Evolutionary conservation across 1,140 invertebrate species (phyloP).

Genomic region (Scaptomyza graminum): DNA sequence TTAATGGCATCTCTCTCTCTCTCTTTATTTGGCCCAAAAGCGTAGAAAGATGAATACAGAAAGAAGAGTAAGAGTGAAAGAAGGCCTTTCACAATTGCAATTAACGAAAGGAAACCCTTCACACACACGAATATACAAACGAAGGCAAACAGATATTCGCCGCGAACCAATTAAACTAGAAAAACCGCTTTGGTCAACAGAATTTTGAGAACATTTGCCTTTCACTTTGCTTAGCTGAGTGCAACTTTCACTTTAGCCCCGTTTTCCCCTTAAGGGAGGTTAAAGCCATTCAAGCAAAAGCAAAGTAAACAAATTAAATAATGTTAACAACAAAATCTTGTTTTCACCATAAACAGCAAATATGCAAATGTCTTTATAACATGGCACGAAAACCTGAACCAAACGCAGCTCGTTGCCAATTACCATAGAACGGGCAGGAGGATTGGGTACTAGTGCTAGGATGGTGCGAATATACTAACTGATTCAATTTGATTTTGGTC

Average conservation of each 20-base stretch:
- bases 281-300: slow-evolving; percentile 38
- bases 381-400: slow-evolving; percentile 58
- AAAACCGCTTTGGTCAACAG: slow-evolving; percentile 75
- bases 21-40: background rate
- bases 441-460: background rate
- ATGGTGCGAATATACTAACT: background rate
- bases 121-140: slow-evolving; percentile 7
- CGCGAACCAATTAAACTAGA: slow-evolving; percentile 33
- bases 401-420: slow-evolving; percentile 44
- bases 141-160: slow-evolving; percentile 36
- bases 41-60: background rate
- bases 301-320: slow-evolving; percentile 79
- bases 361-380: slow-evolving; percentile 80
- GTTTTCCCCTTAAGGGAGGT: background rate
- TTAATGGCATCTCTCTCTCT: slow-evolving; percentile 44
- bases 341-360: slow-evolving; percentile 80
- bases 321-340: slow-evolving; percentile 82
- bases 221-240: slow-evolving; percentile 31
- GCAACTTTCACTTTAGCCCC: slow-evolving; percentile 49
- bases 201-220: slow-evolving; percentile 35
- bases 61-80: background rate
- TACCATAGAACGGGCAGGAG: slow-evolving; percentile 1
- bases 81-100: slow-evolving; percentile 55
- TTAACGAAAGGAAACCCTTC: slow-evolving; percentile 50
- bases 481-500: background rate